Base-by-base conservation (phyloP, 2,888 invertebrate species). In the Nomada hirtipes region DNA sequence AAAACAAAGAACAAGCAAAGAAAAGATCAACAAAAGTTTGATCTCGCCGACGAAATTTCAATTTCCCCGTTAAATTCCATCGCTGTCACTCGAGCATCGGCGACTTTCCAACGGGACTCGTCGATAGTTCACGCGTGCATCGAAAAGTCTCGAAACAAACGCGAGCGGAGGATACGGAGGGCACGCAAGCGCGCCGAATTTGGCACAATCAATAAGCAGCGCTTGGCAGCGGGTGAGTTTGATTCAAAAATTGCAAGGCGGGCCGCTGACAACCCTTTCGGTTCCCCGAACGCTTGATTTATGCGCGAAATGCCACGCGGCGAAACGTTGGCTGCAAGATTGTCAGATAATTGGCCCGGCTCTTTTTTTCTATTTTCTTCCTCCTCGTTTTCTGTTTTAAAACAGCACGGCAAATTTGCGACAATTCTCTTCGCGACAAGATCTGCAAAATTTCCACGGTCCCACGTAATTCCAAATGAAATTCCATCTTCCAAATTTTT, bases 131-230 rank as follows among this genome's bases (percentile, higher is more conserved):
- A 63, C 53, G 64, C 64, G 74, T 29, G 3, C 29, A 47, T 18
- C 26, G 42, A 71, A 70, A 67, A 69, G 44, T 44, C 4, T 20
- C 29, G 42, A 57, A 77, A 69, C 59, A 69, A 50, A 55, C 47
- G 42, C 59, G 53, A 47, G 47, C 47, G 42, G 26, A 9, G 20
- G 42, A 26, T 64, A n/a, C 20, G 65, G 70, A 23, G 70, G 68
- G 52, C 60, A 86, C 78, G 83, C 79, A 84, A 82, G 85, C 83
- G 84, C 80, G 71, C 61, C 63, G 64, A 79, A 83, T 79, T 81
- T 67, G 85, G 83, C 76, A 86, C 80, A 86, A 86, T 85, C 83
- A 74, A 83, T 79, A 85, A 83, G 76, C 76, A n/a, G 71, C 29
- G 61, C 65, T 79, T 83, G 86, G 65, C 81, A 79, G 59, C 65